These are phyloP conservation scores for Trididemnum clinides DNA, from an alignment of 23 tunicate genomes.

Conservation along the genomic window DNA sequence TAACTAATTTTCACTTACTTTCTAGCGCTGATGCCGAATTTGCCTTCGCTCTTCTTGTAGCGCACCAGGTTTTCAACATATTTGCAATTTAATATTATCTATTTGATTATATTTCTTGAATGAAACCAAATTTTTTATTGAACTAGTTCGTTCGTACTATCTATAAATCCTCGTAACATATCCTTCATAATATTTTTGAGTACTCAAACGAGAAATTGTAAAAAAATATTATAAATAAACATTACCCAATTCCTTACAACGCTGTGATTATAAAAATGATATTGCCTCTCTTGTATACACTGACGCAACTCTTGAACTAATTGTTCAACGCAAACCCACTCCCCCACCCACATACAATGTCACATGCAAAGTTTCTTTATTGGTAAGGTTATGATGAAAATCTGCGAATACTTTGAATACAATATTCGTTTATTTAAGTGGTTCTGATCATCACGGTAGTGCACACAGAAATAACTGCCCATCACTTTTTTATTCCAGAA, in stretches of 20 bases:
- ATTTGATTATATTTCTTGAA: neutral
- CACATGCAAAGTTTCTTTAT: neutral
- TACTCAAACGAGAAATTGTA: neutral
- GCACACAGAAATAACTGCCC: conserved; percentile 17
- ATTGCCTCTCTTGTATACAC: neutral
- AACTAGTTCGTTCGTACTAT: neutral
- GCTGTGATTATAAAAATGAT: neutral
- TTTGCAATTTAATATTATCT: neutral
- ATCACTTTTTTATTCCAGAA: no score
- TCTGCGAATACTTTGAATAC: neutral
- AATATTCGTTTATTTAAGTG: neutral
- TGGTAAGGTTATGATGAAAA: neutral
- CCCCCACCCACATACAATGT: neutral
- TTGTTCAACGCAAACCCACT: neutral
- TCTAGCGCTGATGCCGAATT: neutral
- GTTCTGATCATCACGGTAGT: neutral
- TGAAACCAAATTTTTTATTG: neutral
- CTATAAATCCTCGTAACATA: no score
- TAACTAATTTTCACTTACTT: neutral
- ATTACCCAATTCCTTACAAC: neutral
- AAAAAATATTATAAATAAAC: neutral
- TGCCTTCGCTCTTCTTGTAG: neutral
- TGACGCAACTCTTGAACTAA: neutral
- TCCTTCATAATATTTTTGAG: no score
- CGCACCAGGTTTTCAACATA: neutral